A percentile compares a stretch with the other conserved stretches of the same genome.
Evolutionary conservation across 2,113 vertebrate genomes (phyloP).

Genomic region (Pachypanchax playfairii): DNA sequence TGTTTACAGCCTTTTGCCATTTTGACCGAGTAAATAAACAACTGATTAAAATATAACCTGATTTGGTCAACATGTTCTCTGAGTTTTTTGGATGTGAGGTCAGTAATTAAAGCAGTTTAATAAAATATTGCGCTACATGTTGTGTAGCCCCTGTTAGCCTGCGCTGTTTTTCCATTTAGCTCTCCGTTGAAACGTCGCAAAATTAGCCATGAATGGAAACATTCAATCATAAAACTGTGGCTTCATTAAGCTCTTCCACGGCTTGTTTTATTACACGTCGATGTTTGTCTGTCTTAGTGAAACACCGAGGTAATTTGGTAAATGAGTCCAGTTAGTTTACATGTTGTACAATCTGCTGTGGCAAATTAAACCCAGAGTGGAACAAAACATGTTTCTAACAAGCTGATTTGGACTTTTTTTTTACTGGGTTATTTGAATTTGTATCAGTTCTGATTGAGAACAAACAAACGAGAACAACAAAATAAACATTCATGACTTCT

Average conservation of each 20-base stretch:
- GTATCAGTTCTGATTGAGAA: slow-evolving; percentile 16
- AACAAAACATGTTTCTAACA: slow-evolving; percentile 8
- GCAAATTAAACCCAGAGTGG: background rate
- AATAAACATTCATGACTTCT: background rate
- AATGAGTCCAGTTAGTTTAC: too few species aligned
- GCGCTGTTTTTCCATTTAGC: slow-evolving; percentile 69
- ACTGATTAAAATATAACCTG: slow-evolving; percentile 14
- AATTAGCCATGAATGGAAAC: slow-evolving; percentile 50
- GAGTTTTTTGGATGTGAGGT: too few species aligned
- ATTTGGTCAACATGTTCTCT: too few species aligned
- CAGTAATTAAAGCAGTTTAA: too few species aligned
- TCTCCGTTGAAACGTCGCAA: slow-evolving; percentile 51
- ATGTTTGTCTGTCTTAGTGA: background rate
- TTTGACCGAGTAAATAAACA: too few species aligned
- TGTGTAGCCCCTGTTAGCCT: slow-evolving; percentile 47
- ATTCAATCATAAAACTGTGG: slow-evolving; percentile 36
- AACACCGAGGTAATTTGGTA: background rate
- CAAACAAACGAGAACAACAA: too few species aligned
- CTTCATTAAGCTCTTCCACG: background rate
- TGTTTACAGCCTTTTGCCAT: too few species aligned
- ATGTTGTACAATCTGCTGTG: too few species aligned
- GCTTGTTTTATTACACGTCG: background rate
- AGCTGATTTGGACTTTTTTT: too few species aligned
- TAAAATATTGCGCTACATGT: slow-evolving; percentile 30
- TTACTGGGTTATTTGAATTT: too few species aligned